Percentiles rank a stretch among this genome's conserved stretches.
phyloP scores from a whole-genome alignment of 2,113 vertebrate species.

The Motacilla alba region DNA sequence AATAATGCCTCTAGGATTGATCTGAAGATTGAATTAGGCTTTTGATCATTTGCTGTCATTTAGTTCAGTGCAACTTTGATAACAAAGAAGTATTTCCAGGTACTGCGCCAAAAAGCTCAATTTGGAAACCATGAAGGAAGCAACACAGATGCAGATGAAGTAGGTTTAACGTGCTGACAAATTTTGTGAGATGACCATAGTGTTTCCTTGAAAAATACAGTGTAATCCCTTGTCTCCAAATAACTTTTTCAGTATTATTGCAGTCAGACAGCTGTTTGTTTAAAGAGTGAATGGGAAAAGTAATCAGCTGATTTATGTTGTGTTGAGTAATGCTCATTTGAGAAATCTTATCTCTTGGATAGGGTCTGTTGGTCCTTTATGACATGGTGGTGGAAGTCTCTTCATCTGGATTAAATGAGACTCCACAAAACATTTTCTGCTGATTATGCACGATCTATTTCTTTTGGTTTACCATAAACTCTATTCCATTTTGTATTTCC shows the following conservation, averaged over 20 bases:
- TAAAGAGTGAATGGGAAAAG: neutral
- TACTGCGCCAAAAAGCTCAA: neutral
- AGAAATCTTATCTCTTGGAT: neutral
- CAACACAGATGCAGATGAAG: neutral
- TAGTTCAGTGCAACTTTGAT: neutral
- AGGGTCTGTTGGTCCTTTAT: neutral
- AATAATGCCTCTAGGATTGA: neutral
- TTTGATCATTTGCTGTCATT: neutral
- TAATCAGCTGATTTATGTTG: neutral
- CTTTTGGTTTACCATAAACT: neutral
- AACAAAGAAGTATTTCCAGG: neutral
- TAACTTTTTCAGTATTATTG: neutral
- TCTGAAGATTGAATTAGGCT: neutral
- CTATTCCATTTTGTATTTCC: neutral
- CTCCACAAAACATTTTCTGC: neutral
- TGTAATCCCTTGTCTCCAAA: neutral
- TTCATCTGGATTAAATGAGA: neutral
- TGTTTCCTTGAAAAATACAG: neutral
- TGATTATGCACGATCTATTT: neutral
- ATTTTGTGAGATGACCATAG: neutral
- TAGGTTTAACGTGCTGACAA: neutral
- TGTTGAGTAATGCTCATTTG: neutral
- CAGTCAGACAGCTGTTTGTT: neutral
- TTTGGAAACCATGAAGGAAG: constrained; percentile 4
- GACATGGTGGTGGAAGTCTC: neutral